A percentile compares a stretch with the other conserved stretches of the same genome.
Evolutionary conservation across 2,888 invertebrate species (phyloP).

Genomic region (Oeneis ivallda): DNA sequence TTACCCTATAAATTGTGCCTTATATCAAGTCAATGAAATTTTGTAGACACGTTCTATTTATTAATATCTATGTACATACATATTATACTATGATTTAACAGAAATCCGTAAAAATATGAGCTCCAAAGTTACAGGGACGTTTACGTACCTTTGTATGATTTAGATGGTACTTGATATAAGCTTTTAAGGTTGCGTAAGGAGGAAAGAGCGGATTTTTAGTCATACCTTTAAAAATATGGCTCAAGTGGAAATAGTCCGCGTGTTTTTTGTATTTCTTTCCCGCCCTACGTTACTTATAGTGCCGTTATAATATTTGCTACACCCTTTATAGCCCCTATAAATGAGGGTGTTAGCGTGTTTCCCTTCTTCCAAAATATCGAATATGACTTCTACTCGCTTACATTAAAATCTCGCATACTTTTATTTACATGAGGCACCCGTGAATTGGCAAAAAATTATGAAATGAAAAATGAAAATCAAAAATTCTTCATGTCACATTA

Average conservation of each 20-base stretch:
- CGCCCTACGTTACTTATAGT: conserved; percentile 7
- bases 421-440: not conserved
- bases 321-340: conserved; percentile 12
- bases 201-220: conserved; percentile 1
- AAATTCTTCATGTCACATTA: too few relatives aligned
- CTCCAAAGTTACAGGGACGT: too few relatives aligned
- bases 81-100: too few relatives aligned
- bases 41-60: too few relatives aligned
- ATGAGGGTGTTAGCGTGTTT: conserved; percentile 16
- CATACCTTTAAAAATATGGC: not conserved
- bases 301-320: conserved; percentile 12
- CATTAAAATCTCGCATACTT: not conserved
- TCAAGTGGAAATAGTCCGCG: conserved; percentile 5
- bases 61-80: too few relatives aligned
- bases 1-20: too few relatives aligned
- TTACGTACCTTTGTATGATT: too few relatives aligned
- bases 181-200: not conserved
- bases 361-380: conserved; percentile 7
- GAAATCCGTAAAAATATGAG: too few relatives aligned
- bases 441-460: too few relatives aligned
- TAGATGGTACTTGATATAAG: not conserved
- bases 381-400: conserved; percentile 9
- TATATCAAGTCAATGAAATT: too few relatives aligned
- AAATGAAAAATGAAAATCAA: too few relatives aligned
- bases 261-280: conserved; percentile 12